These are phyloP conservation scores for Andrena bucephala DNA, from an alignment of 2,888 invertebrate species.

Conservation along the genomic window DNA sequence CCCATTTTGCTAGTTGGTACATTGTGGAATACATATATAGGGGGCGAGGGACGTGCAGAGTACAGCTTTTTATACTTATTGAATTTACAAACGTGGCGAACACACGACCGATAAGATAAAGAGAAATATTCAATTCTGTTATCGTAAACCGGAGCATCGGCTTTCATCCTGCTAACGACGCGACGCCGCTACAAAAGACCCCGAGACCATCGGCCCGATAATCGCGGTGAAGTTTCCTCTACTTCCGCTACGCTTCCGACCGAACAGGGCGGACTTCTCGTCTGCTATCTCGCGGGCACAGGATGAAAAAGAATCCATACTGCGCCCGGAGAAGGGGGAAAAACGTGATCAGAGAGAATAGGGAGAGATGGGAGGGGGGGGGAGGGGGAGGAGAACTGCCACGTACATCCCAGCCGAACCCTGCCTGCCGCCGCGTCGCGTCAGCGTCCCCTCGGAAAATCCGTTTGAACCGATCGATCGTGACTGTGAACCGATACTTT, in stretches of 20 bases:
- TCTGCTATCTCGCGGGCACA: neutral
- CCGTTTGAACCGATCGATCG: slow-evolving; percentile 26
- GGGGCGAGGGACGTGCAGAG: too few relatives aligned
- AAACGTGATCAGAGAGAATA: neutral
- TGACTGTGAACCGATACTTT: slow-evolving; percentile 19
- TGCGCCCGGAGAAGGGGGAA: too few relatives aligned
- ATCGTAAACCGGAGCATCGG: neutral
- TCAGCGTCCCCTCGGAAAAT: slow-evolving; percentile 6
- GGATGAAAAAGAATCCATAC: slow-evolving; percentile 9
- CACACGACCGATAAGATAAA: slow-evolving; percentile 23
- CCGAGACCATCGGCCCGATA: slow-evolving; percentile 29
- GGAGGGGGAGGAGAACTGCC: slow-evolving; percentile 16
- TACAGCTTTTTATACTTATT: neutral
- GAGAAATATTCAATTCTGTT: slow-evolving; percentile 40
- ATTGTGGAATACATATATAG: too few relatives aligned
- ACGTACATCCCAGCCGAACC: slow-evolving; percentile 68
- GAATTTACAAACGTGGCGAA: neutral
- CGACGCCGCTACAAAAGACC: slow-evolving; percentile 31
- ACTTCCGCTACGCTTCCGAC: slow-evolving; percentile 28
- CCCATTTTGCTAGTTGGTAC: too few relatives aligned
- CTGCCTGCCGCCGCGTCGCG: slow-evolving; percentile 65
- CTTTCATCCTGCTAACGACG: slow-evolving; percentile 45
- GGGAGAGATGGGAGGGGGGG: slow-evolving; percentile 5
- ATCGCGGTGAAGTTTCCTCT: slow-evolving; percentile 38
- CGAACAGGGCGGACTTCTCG: neutral